Evolutionary conservation across 37 sponge, comb jelly and placozoan species (phyloP).

Genomic region (Sycon ciliatum): DNA sequence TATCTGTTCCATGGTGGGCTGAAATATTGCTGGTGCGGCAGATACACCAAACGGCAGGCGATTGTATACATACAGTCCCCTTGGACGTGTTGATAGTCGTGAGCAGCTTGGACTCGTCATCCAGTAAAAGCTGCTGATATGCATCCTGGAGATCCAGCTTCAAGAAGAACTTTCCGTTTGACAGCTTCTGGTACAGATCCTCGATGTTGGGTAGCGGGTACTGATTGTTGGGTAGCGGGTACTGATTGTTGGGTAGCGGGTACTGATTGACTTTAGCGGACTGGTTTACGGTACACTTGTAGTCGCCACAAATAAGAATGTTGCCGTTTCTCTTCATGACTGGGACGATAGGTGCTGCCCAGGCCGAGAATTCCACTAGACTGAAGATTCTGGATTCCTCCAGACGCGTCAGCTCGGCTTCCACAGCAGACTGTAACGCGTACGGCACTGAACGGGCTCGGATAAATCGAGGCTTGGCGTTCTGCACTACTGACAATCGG

Average conservation of each 20-base stretch:
- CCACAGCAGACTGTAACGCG: conserved; percentile 16
- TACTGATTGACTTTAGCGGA: conserved; percentile 13
- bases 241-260: conserved; percentile 22
- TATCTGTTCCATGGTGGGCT: no score
- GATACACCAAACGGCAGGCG: neutral
- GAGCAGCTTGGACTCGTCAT: conserved; percentile 21
- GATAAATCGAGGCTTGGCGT: conserved; percentile 2
- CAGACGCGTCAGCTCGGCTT: conserved; percentile 10
- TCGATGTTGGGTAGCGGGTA: conserved; percentile 27
- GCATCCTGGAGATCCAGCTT: conserved; percentile 29
- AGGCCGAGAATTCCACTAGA: conserved; percentile 13
- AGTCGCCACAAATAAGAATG: conserved; percentile 29
- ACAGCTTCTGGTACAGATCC: conserved; percentile 11
- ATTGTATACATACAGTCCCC: no score
- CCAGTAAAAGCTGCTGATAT: conserved; percentile 16
- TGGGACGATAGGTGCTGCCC: conserved; percentile 36
- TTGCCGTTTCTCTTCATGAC: conserved; percentile 20
- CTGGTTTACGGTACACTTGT: conserved; percentile 32
- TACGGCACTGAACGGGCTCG: conserved; percentile 21
- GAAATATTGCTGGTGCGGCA: neutral
- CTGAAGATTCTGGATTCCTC: conserved; percentile 5
- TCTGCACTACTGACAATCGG: neutral
- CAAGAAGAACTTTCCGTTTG: conserved; percentile 24
- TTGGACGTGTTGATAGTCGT: conserved; percentile 15
- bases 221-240: conserved; percentile 22